Percentiles rank a stretch among this genome's conserved stretches.
phyloP scores from a whole-genome alignment of 2,797 vertebrate species.

The Pseudopleuronectes americanus region DNA sequence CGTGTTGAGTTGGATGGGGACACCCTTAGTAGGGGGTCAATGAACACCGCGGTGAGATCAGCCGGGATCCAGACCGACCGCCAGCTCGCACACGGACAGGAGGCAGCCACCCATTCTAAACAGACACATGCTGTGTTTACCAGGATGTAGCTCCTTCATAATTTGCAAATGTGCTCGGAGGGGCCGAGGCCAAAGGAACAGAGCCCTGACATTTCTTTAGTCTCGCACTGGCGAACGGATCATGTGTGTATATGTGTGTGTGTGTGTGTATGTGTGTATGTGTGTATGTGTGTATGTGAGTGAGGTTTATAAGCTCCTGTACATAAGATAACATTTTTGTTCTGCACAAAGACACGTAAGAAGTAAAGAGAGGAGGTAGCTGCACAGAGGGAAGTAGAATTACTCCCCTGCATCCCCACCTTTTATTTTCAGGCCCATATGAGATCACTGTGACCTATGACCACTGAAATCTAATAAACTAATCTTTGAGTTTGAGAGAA shows the following conservation, averaged over 20 bases:
- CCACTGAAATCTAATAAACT: no score
- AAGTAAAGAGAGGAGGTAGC: conserved; percentile 8
- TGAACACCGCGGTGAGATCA: conserved; percentile 74
- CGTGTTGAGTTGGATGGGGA: conserved; percentile 59
- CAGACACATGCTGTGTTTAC: conserved; percentile 70
- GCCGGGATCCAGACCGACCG: conserved; percentile 54
- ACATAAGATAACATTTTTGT: not conserved
- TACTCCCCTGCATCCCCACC: no score
- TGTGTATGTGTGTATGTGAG: no score
- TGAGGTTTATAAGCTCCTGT: not conserved
- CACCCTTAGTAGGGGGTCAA: conserved; percentile 76
- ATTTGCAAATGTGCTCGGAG: conserved; percentile 65
- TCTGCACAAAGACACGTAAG: conserved; percentile 19
- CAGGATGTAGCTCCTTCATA: conserved; percentile 71
- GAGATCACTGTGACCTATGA: no score
- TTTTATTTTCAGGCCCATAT: no score
- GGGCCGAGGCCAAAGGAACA: conserved; percentile 42
- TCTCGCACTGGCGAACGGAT: conserved; percentile 21
- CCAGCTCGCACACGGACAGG: conserved; percentile 55
- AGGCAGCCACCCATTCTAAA: conserved; percentile 59
- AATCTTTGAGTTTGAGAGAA: no score
- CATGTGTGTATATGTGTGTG: not conserved
- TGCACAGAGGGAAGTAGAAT: not conserved
- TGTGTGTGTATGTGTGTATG: not conserved
- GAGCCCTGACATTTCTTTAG: conserved; percentile 33